Evolutionary conservation across 64 coral and sea anemone species (phyloP).

Genomic region (Actinia equina): DNA sequence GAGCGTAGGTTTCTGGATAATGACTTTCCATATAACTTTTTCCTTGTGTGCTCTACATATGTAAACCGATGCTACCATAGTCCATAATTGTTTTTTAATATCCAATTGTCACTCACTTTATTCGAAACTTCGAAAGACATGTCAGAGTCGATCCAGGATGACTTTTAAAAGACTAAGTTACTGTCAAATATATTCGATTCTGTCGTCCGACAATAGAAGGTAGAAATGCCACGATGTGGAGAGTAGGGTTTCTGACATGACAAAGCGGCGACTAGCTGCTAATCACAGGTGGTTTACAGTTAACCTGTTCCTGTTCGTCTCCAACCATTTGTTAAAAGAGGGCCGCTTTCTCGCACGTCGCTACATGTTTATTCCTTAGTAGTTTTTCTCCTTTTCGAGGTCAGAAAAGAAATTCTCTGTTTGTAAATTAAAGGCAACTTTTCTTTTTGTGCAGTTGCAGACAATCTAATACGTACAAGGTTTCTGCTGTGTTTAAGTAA

Average conservation of each 20-base stretch:
- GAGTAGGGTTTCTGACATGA: neutral
- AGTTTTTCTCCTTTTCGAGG: neutral
- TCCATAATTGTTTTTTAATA: constrained; percentile 2
- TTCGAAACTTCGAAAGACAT: neutral
- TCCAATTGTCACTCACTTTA: neutral
- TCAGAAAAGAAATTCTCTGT: neutral
- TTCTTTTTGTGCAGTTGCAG: neutral
- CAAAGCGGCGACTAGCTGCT: neutral
- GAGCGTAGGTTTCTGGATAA: neutral
- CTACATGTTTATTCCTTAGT: neutral
- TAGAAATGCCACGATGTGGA: neutral
- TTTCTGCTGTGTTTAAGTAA: neutral
- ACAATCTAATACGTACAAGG: neutral
- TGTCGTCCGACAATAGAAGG: neutral
- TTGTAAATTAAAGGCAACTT: neutral
- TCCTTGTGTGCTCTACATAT: neutral
- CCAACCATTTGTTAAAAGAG: neutral
- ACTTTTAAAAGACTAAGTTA: constrained; percentile 8
- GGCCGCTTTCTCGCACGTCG: neutral
- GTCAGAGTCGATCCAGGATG: neutral
- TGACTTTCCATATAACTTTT: neutral
- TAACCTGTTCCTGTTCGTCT: neutral
- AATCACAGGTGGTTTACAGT: neutral
- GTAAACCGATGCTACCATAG: neutral
- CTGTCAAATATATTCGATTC: constrained; percentile 2